Evolutionary conservation across 2,113 vertebrate species (phyloP).

Genomic region (Pelmatolapia mariae): DNA sequence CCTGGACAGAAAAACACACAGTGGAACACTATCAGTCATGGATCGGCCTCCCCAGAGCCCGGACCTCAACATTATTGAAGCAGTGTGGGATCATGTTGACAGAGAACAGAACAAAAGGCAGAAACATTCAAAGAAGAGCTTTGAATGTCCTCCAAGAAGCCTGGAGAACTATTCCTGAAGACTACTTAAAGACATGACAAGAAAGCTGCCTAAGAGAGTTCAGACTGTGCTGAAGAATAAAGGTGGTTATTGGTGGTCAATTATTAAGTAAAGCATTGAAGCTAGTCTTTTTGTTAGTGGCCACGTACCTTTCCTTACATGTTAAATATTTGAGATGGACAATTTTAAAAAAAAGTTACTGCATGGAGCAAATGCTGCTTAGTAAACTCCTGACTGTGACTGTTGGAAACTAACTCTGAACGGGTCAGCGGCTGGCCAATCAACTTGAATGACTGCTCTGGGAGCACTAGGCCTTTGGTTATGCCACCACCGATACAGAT

Average conservation of each 20-base stretch:
- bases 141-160: accelerated
- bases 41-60: accelerated
- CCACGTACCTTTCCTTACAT: background rate
- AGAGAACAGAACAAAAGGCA: accelerated
- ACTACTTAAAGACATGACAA: too few relatives aligned
- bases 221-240: background rate
- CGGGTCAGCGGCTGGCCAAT: background rate
- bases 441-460: background rate
- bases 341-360: background rate
- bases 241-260: background rate
- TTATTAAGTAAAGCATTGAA: background rate
- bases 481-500: background rate
- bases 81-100: background rate
- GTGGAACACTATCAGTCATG: background rate
- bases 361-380: background rate
- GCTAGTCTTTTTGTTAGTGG: background rate
- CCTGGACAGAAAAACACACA: background rate
- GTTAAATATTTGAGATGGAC: background rate
- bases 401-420: background rate
- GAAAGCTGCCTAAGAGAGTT: too few relatives aligned
- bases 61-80: background rate
- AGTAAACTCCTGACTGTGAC: background rate
- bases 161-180: too few relatives aligned
- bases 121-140: background rate
- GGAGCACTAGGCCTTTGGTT: background rate